phyloP scores from a whole-genome alignment of 2,888 invertebrate genomes.

The Gymnosoma rotundatum region DNA sequence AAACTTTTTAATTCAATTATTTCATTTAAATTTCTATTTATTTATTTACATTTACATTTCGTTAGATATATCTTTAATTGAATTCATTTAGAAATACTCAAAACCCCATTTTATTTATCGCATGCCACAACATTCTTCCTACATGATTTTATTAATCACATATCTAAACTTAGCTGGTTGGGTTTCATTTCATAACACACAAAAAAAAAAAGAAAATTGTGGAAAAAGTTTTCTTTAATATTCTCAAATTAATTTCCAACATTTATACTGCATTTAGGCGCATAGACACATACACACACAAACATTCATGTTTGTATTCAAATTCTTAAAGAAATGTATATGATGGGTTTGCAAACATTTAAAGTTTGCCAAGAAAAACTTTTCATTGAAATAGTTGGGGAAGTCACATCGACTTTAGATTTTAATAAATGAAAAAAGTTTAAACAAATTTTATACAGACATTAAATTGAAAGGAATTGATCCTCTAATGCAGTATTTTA shows the following conservation, averaged over 20 bases:
- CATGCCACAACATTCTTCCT: no score
- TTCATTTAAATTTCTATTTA: slow-evolving; percentile 35
- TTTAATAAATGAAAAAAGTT: neutral
- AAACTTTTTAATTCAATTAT: slow-evolving; percentile 47
- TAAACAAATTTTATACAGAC: no score
- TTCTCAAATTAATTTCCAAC: slow-evolving; percentile 44
- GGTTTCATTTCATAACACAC: slow-evolving; percentile 22
- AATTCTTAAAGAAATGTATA: neutral
- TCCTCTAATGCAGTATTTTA: no score
- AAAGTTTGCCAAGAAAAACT: slow-evolving; percentile 38
- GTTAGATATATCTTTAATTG: slow-evolving; percentile 51
- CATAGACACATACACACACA: neutral
- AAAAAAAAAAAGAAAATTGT: neutral
- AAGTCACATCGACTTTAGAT: neutral
- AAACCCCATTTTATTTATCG: neutral
- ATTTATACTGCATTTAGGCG: slow-evolving; percentile 54
- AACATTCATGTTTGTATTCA: neutral
- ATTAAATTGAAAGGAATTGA: no score
- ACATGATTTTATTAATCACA: slow-evolving; percentile 53
- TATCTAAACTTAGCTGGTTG: slow-evolving; percentile 18
- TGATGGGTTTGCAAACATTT: slow-evolving; percentile 24
- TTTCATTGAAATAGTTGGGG: slow-evolving; percentile 25
- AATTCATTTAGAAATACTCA: slow-evolving; percentile 42
- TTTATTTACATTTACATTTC: slow-evolving; percentile 38
- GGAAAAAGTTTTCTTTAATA: slow-evolving; percentile 43